Evolutionary conservation across 2,797 vertebrate genomes (phyloP).

Genomic region (Coccyzus lansbergi): DNA sequence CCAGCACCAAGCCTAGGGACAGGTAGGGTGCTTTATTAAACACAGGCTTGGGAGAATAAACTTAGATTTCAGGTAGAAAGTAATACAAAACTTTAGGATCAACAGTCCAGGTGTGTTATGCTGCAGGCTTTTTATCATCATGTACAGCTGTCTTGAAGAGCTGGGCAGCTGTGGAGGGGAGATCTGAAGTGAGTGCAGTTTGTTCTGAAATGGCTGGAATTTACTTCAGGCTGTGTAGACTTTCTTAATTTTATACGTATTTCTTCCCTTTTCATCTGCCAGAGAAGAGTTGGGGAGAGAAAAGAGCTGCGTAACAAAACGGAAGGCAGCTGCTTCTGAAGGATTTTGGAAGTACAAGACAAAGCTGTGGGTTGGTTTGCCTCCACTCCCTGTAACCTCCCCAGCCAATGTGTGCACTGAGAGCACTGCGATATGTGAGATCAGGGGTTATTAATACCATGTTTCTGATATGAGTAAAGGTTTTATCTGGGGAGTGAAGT

Average conservation of each 20-base stretch:
- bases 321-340: neutral
- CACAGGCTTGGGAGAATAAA: neutral
- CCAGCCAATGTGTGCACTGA: neutral
- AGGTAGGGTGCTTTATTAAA: neutral
- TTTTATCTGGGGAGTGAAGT: conserved; percentile 24
- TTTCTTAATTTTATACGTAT: neutral
- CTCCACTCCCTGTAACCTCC: neutral
- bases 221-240: neutral
- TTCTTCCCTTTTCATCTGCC: neutral
- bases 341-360: neutral
- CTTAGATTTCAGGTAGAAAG: neutral
- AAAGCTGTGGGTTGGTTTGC: neutral
- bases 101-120: neutral
- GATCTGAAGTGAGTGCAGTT: neutral
- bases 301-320: neutral
- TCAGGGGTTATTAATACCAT: conserved; percentile 23
- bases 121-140: neutral
- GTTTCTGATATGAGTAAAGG: neutral
- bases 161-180: neutral
- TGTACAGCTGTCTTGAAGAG: neutral
- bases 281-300: neutral
- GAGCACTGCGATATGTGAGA: neutral
- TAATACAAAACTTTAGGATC: neutral
- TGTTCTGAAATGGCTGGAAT: neutral
- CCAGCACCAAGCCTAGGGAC: neutral